Percentiles rank a stretch among this genome's conserved stretches.
These are phyloP conservation scores for Drosophila leontia DNA, from an alignment of 1,140 invertebrate genomes.

Conservation along the genomic window DNA sequence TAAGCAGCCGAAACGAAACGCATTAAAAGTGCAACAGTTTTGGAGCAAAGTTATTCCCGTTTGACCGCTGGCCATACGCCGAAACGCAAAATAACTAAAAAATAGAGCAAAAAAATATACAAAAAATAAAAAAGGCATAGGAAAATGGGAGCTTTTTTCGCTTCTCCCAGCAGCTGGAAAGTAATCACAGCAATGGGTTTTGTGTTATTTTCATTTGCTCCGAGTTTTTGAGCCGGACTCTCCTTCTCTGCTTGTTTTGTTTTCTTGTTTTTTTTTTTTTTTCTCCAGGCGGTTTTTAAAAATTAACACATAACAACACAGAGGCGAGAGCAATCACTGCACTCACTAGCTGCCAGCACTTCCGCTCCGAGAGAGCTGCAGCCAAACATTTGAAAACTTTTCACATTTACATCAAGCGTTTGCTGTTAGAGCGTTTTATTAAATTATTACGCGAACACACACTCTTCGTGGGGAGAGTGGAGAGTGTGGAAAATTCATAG, in stretches of 20 bases:
- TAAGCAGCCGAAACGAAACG: conserved; percentile 70
- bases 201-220: conserved; percentile 75
- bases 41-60: conserved; percentile 54
- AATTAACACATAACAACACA: conserved; percentile 72
- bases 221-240: conserved; percentile 46
- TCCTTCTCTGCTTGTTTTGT: conserved; percentile 1
- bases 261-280: conserved; percentile 10
- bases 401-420: conserved; percentile 81
- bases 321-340: conserved; percentile 71
- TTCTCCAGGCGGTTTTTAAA: conserved; percentile 78
- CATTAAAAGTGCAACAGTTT: conserved; percentile 79
- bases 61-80: conserved; percentile 46
- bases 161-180: conserved; percentile 38
- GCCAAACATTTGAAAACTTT: conserved; percentile 81
- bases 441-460: conserved; percentile 74
- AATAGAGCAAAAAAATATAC: neutral
- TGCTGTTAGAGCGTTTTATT: conserved; percentile 81
- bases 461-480: conserved; percentile 1
- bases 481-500: conserved; percentile 31
- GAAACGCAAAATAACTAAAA: conserved; percentile 19
- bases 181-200: conserved; percentile 79
- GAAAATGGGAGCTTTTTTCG: conserved; percentile 27
- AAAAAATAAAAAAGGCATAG: neutral
- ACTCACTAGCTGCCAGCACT: conserved; percentile 65
- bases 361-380: conserved; percentile 60